These are phyloP conservation scores for Paramacrobiotus metropolitanus DNA, from an alignment of 1,140 invertebrate genomes.

Conservation along the genomic window DNA sequence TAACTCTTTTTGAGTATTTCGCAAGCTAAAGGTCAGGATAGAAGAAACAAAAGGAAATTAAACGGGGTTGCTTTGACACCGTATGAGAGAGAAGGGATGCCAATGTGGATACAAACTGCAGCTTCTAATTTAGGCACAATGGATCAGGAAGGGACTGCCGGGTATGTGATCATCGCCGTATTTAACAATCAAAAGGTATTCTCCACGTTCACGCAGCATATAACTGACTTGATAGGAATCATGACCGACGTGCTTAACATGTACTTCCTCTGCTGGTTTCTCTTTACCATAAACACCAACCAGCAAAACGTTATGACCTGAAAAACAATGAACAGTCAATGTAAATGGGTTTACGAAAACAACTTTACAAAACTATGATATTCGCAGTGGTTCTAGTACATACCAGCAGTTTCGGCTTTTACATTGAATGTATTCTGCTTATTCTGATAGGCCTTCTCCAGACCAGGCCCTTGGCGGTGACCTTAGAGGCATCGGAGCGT, in stretches of 20 bases:
- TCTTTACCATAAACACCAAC: conserved; percentile 84
- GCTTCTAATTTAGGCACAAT: conserved; percentile 3
- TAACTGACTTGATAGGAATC: conserved; percentile 18
- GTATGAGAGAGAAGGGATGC: no score
- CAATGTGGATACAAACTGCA: no score
- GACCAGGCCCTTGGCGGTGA: conserved; percentile 70
- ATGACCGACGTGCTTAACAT: conserved; percentile 66
- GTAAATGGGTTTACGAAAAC: no score
- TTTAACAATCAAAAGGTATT: conserved; percentile 80
- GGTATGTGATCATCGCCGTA: conserved; percentile 95
- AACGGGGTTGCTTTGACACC: no score
- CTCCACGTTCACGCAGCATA: conserved; percentile 59
- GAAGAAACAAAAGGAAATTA: no score
- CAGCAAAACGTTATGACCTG: conserved; percentile 80
- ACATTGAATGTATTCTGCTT: conserved; percentile 82
- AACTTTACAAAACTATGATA: no score
- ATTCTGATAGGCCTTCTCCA: conserved; percentile 76
- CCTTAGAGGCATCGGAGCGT: conserved; percentile 69
- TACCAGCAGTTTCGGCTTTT: conserved; percentile 65
- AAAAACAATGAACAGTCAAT: no score
- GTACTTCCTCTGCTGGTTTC: conserved; percentile 80
- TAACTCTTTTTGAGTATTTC: no score
- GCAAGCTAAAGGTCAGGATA: no score
- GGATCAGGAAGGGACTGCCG: conserved; percentile 53
- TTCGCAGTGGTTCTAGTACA: no score